phyloP scores from a whole-genome alignment of 2,113 vertebrate species.

The Anhinga rufa region DNA sequence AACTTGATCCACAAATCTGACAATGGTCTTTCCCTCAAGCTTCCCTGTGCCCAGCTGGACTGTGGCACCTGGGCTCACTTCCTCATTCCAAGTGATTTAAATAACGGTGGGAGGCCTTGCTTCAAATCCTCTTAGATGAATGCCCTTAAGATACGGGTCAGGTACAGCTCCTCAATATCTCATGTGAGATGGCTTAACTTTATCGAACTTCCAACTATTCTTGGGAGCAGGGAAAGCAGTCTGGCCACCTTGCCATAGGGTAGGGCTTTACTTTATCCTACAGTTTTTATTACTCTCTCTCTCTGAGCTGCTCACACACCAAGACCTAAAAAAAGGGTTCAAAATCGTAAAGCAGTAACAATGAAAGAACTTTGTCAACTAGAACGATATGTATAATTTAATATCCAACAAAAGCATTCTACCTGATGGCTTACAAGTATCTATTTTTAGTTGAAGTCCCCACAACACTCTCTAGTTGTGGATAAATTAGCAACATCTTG shows the following conservation, averaged over 20 bases:
- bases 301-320: neutral
- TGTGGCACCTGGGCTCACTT: neutral
- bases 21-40: neutral
- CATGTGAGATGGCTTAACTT: neutral
- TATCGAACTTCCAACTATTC: neutral
- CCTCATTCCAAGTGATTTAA: neutral
- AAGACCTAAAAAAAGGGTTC: neutral
- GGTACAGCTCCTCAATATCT: neutral
- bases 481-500: neutral
- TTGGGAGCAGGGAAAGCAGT: neutral
- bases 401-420: neutral
- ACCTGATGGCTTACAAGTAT: neutral
- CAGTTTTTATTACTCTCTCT: neutral
- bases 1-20: neutral
- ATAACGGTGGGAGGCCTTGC: neutral
- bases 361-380: neutral
- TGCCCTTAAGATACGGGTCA: neutral
- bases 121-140: neutral
- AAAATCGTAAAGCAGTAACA: neutral
- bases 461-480: neutral
- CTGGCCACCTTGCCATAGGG: neutral
- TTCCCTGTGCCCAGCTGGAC: neutral
- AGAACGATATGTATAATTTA: neutral
- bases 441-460: neutral
- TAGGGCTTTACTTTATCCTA: neutral